Base-by-base conservation (phyloP, 37 sponge, comb jelly and placozoan species). In the Aphrocallistes beatrix region DNA sequence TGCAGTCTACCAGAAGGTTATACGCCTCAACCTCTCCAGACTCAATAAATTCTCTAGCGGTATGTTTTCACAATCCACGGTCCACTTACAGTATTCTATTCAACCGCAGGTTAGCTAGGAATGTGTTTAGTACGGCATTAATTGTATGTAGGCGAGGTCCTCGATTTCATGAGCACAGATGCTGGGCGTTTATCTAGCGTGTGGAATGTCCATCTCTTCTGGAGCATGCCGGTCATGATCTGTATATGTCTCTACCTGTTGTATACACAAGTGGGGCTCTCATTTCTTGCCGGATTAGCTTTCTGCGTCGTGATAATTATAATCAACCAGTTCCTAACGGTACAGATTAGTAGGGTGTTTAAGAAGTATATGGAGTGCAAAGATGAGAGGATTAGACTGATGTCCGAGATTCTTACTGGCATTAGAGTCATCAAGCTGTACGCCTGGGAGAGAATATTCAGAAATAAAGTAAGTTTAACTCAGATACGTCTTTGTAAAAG, bases 161-260 rank as follows among this genome's bases (percentile, higher is more conserved):
- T 94, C 28, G 95, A 98, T 84, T 95, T 92, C 50, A 95, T 95
- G 93, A 93, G 96, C 36, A 92, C 94, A 28, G 99, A 98, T 81
- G 84, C 93, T 8, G 92, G 94, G n/a, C 87, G 94, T 23, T 91
- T 98, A 85, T 93, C 90, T 23, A 94, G 92, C 82, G 94, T 92
- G 45, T 86, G 82, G 37, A 96, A 96, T 50, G 95, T 98, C 38
- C 94, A 96, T 49, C 91, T 92, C 85, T 94, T 95, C 81, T 98
- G 99, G 99, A 94, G 94, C 51, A 84, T 98, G 38, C 99, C 99
- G 0, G 87, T 98, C n/a, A 95, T 95, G 81, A 87, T 98, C 23
- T 88, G 81, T 23, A 81, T 95, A 13, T 86, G 94, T 49, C 88
- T 98, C n/a, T 90, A 83, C 37, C 93, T 98, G 0, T 86, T 98